phyloP scores from a whole-genome alignment of 2,113 vertebrate species.

The Platichthys flesus region DNA sequence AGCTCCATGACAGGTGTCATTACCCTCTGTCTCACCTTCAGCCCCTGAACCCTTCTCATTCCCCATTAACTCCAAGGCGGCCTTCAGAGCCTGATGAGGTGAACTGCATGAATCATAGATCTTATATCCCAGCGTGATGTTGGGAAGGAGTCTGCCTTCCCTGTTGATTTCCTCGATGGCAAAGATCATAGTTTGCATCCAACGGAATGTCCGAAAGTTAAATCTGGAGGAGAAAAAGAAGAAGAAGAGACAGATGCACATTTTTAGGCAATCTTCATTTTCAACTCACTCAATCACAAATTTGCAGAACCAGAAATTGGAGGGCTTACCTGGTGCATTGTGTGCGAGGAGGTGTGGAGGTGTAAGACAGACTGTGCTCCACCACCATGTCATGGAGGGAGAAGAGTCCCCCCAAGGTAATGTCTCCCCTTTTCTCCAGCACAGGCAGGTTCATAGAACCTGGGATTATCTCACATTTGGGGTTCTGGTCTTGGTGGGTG shows the following conservation, averaged over 20 bases:
- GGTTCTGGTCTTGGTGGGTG: slow-evolving; percentile 33
- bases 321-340: slow-evolving; percentile 77
- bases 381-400: slow-evolving; percentile 81
- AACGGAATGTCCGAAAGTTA: slow-evolving; percentile 83
- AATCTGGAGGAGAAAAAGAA: slow-evolving; percentile 67
- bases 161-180: slow-evolving; percentile 84
- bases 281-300: neutral
- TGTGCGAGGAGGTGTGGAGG: slow-evolving; percentile 55
- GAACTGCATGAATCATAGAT: slow-evolving; percentile 84
- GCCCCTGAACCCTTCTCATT: slow-evolving; percentile 17
- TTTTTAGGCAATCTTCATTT: neutral
- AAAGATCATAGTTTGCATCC: slow-evolving; percentile 87
- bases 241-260: neutral
- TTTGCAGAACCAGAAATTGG: neutral
- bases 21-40: slow-evolving; percentile 10
- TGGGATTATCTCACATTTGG: slow-evolving; percentile 67
- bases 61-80: slow-evolving; percentile 77
- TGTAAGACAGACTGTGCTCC: slow-evolving; percentile 73
- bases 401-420: slow-evolving; percentile 83
- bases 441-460: slow-evolving; percentile 68
- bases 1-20: slow-evolving; percentile 50
- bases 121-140: slow-evolving; percentile 82
- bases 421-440: slow-evolving; percentile 76
- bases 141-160: slow-evolving; percentile 74
- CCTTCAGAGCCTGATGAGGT: slow-evolving; percentile 77